Conservation (phyloP, 1,140 invertebrate species). For the Myzus persicae region DNA sequence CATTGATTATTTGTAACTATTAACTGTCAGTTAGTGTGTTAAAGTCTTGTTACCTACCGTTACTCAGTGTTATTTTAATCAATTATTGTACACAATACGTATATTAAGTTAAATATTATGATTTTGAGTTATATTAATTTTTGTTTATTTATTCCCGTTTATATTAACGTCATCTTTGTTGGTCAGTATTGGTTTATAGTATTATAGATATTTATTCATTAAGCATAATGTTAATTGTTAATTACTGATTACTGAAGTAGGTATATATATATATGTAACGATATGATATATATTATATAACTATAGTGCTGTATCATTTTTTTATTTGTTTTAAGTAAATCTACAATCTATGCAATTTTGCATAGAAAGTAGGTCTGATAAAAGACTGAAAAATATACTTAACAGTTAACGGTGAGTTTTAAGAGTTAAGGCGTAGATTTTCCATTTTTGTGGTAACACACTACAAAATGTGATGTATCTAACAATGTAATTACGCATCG, state of each 20-base stretch:
- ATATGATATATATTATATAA: not conserved
- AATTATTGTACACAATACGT: not conserved
- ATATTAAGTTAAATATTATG: constrained; percentile 3
- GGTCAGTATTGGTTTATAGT: constrained; percentile 30
- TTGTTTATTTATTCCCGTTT: not conserved
- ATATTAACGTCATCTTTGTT: not conserved
- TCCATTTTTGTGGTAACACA: no score
- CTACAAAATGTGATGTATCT: no score
- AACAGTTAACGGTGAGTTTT: no score
- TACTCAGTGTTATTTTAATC: constrained; percentile 14
- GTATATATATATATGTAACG: no score
- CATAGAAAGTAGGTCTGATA: no score
- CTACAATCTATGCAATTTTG: no score
- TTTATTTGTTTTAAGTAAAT: no score
- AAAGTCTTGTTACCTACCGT: not conserved
- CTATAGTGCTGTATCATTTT: no score
- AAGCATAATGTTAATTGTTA: not conserved
- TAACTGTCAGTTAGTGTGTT: not conserved
- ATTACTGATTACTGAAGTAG: not conserved
- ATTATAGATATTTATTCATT: not conserved
- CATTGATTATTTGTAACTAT: not conserved
- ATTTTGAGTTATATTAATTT: not conserved
- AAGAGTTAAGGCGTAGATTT: no score
- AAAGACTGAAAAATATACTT: no score
- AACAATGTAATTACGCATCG: not conserved